These are phyloP conservation scores for Talpa occidentalis DNA, from an alignment of 2,113 vertebrate genomes.

Conservation along the genomic window DNA sequence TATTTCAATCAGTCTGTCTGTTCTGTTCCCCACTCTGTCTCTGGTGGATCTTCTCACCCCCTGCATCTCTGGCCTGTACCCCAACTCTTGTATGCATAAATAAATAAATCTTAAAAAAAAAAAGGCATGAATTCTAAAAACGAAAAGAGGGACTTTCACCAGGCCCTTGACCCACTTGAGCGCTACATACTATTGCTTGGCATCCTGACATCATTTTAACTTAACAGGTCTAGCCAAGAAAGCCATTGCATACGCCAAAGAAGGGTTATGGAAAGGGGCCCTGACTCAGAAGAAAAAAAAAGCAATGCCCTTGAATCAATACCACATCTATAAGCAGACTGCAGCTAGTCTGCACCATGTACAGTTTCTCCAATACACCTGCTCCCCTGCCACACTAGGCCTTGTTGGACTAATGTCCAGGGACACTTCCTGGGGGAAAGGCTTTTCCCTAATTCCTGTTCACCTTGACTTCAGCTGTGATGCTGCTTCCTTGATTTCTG, in stretches of 20 bases:
- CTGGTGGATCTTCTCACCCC: too few species aligned
- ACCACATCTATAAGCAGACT: background rate
- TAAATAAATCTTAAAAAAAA: too few species aligned
- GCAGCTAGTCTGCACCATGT: fast-evolving
- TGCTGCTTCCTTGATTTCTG: background rate
- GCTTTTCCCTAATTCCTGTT: background rate
- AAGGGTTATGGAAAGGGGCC: background rate
- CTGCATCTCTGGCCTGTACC: too few species aligned
- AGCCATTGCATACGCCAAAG: background rate
- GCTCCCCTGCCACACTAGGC: background rate
- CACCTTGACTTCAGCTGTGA: background rate
- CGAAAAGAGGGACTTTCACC: background rate
- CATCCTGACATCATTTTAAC: background rate
- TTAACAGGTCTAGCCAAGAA: background rate
- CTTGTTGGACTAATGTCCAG: too few species aligned
- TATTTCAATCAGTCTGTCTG: too few species aligned
- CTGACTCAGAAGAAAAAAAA: background rate
- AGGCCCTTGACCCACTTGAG: background rate
- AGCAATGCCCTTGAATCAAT: background rate
- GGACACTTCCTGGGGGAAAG: background rate
- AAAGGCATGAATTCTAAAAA: background rate
- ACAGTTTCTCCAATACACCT: background rate
- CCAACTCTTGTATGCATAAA: too few species aligned
- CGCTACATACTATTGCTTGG: background rate
- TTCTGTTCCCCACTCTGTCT: too few species aligned